A percentile compares a stretch with the other conserved stretches of the same genome.
phyloP scores from a whole-genome alignment of 2,797 vertebrate species.

The Adrianichthys oophorus region DNA sequence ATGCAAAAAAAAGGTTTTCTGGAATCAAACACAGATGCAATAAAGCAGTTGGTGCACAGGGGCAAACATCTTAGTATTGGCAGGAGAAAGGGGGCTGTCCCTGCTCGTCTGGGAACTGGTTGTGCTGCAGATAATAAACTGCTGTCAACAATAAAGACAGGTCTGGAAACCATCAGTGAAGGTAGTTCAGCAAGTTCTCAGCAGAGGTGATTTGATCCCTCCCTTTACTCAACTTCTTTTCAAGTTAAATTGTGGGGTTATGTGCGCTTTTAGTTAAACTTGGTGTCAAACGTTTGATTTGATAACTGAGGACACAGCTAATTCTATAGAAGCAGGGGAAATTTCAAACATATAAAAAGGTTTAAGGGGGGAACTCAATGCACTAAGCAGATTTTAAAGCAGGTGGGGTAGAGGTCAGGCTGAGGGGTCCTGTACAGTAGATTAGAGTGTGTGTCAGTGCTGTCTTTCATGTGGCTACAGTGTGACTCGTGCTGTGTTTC shows the following conservation, averaged over 20 bases:
- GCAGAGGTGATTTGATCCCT: slow-evolving; percentile 17
- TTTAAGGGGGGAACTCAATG: slow-evolving; percentile 13
- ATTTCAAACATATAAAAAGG: too few relatives aligned
- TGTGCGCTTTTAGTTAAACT: not conserved
- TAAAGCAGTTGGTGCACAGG: too few relatives aligned
- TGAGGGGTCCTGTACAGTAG: slow-evolving; percentile 22
- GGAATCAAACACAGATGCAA: too few relatives aligned
- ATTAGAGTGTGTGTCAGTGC: slow-evolving; percentile 26
- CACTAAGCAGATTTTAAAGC: slow-evolving; percentile 31
- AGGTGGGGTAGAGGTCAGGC: slow-evolving; percentile 19
- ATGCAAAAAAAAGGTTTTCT: too few relatives aligned
- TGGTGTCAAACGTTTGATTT: too few relatives aligned
- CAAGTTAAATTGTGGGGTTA: slow-evolving; percentile 8
- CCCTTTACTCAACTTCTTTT: slow-evolving; percentile 21
- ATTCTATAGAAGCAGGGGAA: too few relatives aligned
- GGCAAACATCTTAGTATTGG: not conserved
- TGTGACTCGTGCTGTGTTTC: slow-evolving; percentile 35
- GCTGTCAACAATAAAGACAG: slow-evolving; percentile 27
- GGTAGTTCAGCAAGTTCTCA: slow-evolving; percentile 8
- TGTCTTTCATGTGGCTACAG: slow-evolving; percentile 52
- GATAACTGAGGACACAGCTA: too few relatives aligned
- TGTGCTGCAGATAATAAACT: slow-evolving; percentile 7
- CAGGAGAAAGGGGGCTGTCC: slow-evolving; percentile 1
- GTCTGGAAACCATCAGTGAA: slow-evolving; percentile 32
- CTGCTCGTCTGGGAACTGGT: slow-evolving; percentile 23